Base-by-base conservation (phyloP, 1,140 invertebrate species). In the Lucilia cuprina region DNA sequence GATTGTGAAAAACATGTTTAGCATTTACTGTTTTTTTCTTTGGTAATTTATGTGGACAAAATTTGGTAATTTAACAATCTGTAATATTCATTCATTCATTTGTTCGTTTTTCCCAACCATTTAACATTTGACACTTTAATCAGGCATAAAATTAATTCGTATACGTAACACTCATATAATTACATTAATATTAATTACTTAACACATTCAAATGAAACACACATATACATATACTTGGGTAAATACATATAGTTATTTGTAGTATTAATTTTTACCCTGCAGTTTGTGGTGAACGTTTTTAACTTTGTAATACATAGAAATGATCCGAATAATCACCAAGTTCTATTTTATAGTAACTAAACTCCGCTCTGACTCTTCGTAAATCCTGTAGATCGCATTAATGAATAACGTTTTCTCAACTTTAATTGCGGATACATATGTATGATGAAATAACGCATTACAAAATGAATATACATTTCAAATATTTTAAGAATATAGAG, bases 121-220 rank as follows among this genome's bases (percentile, higher is more conserved):
- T 80, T 80, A 80, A 80, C 77, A 80, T 80, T 80, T 80, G 77
- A 80, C 77, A 80, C 77, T 80, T 80, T 80, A 80, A 80, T 49
- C 77, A 80, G 77, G 35, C 41, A 50, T 80, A 80, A 80, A 80
- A 80, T 80, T 80, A 80, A 80, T 80, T 80, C 77, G 41, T 80
- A 50, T 60, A 60, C 17, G 50, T 17, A n/a, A n/a, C n/a, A 60
- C n/a, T 25, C 77, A 80, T 80, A 21, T 49, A 80, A 80, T 80
- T 80, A 49, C 77, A 80, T 80, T 80, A 80, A 80, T 49, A 80
- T 80, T 80, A 80, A 80, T 80, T 80, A 80, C 41, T 80, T 47
- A 49, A 80, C 77, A 77, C 74, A 49, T 21, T 21, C 9, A 60
- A 7, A 60, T 60, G n/a, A 60, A 0, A 60, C 17, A 60, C 17